Conservation (phyloP, 2,888 invertebrate species). For the Lucinisca nassula region DNA sequence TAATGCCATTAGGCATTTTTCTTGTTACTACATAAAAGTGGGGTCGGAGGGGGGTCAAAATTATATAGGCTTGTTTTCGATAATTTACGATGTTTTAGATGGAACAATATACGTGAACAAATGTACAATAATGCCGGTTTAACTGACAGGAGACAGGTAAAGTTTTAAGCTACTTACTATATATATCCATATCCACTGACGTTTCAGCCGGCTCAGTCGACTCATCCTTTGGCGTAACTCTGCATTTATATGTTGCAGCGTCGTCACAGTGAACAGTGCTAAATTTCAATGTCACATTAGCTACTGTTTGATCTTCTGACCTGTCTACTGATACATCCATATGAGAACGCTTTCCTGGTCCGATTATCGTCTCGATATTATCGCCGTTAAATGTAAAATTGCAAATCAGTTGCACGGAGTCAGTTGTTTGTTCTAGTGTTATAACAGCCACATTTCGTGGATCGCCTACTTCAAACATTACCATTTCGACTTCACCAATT, state of each 20-base stretch:
- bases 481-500: not conserved
- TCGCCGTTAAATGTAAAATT: not conserved
- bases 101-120: no score
- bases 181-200: not conserved
- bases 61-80: no score
- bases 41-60: no score
- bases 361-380: not conserved
- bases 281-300: not conserved
- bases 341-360: not conserved
- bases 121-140: no score
- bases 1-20: no score
- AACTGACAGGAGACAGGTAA: no score
- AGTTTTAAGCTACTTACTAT: not conserved
- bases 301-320: not conserved
- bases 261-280: not conserved
- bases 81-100: no score
- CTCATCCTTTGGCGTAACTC: not conserved
- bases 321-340: not conserved
- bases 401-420: not conserved
- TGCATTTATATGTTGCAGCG: not conserved
- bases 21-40: no score
- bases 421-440: not conserved
- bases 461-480: not conserved
- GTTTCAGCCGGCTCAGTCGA: not conserved
- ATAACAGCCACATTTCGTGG: not conserved